Percentiles rank a stretch among this genome's conserved stretches.
phyloP scores from a whole-genome alignment of 2,113 vertebrate species.

The Protomyctophum bolini region DNA sequence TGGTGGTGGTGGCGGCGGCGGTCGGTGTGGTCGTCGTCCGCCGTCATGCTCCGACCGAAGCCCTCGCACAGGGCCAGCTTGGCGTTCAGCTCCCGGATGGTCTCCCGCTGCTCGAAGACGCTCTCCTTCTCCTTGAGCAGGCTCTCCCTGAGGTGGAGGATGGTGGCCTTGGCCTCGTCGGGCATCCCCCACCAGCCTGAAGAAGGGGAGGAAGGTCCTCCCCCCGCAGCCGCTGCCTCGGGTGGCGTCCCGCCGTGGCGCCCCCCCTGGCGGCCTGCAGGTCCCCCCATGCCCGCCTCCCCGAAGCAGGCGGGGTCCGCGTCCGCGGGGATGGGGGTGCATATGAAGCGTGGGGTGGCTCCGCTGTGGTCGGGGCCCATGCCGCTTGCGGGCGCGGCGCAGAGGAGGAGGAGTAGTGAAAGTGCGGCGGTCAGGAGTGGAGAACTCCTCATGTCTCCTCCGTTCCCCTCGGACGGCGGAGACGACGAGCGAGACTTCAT shows the following conservation, averaged over 20 bases:
- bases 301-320: slow-evolving; percentile 78
- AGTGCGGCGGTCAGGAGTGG: slow-evolving; percentile 15
- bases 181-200: slow-evolving; percentile 76
- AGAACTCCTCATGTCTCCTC: slow-evolving; percentile 50
- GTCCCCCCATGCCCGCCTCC: slow-evolving; percentile 43
- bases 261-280: slow-evolving; percentile 24
- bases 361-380: slow-evolving; percentile 56
- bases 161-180: slow-evolving; percentile 82
- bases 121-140: slow-evolving; percentile 84
- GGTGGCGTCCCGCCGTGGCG: slow-evolving; percentile 54
- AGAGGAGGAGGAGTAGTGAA: slow-evolving; percentile 37
- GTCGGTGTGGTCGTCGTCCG: slow-evolving; percentile 50
- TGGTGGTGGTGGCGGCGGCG: slow-evolving; percentile 14
- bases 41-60: slow-evolving; percentile 53
- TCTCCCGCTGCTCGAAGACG: slow-evolving; percentile 84
- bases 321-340: slow-evolving; percentile 79
- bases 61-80: slow-evolving; percentile 82
- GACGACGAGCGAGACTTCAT: slow-evolving; percentile 29
- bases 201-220: slow-evolving; percentile 33
- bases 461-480: slow-evolving; percentile 24
- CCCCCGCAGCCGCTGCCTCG: neutral
- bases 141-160: slow-evolving; percentile 83
- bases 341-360: slow-evolving; percentile 80
- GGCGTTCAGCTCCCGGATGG: slow-evolving; percentile 82
- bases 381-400: slow-evolving; percentile 27